Evolutionary conservation across 2,888 invertebrate species (phyloP).

Genomic region (Leptura quadrifasciata): DNA sequence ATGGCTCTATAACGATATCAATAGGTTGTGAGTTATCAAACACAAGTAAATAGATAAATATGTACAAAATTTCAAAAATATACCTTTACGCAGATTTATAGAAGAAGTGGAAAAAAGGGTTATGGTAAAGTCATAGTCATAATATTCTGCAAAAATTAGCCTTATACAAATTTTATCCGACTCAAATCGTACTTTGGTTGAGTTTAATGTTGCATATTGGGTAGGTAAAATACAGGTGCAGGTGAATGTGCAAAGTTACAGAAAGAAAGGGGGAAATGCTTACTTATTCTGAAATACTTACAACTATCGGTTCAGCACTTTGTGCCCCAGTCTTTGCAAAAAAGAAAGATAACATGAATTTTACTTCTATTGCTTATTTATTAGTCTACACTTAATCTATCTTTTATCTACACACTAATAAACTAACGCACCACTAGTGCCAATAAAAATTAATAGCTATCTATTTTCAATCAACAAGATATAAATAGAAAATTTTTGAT

Average conservation of each 20-base stretch:
- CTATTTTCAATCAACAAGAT: constrained; percentile 17
- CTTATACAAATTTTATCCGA: not conserved
- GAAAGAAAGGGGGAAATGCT: constrained; percentile 45
- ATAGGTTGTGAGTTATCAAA: too few species aligned
- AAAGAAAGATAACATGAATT: constrained; percentile 63
- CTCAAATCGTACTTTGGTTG: not conserved
- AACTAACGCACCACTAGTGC: constrained; percentile 10
- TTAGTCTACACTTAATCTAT: constrained; percentile 33
- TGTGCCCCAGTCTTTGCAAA: constrained; percentile 84
- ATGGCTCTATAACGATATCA: too few species aligned
- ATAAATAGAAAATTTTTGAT: constrained; percentile 2
- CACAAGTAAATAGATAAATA: too few species aligned
- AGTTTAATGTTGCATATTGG: not conserved
- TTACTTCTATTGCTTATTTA: constrained; percentile 1
- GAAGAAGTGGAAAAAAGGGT: not conserved
- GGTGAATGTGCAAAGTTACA: constrained; percentile 35
- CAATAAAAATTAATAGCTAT: constrained; percentile 9
- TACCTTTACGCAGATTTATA: too few species aligned
- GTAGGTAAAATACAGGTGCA: constrained; percentile 38
- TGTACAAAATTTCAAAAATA: too few species aligned
- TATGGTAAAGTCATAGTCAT: not conserved
- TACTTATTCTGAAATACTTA: constrained; percentile 80
- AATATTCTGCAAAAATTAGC: not conserved
- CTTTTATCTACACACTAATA: constrained; percentile 28
- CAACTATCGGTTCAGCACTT: constrained; percentile 96